phyloP scores from a whole-genome alignment of 2,113 vertebrate species.

The Cettia cetti region DNA sequence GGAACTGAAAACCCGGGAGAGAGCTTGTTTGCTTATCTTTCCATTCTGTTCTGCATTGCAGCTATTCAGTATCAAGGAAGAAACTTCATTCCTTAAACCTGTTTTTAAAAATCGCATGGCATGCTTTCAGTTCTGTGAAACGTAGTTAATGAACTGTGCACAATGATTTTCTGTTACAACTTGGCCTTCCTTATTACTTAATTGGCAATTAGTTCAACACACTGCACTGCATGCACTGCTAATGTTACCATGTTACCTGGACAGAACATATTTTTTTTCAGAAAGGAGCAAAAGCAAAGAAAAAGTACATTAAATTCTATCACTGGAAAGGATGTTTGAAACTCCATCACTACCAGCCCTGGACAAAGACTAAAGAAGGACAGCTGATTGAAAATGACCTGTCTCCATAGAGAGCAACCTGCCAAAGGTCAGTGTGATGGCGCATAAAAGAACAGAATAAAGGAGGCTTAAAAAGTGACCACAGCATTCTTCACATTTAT shows the following conservation, averaged over 20 bases:
- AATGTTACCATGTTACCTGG: slow-evolving; percentile 2
- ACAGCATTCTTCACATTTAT: background rate
- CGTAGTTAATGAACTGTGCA: slow-evolving; percentile 35
- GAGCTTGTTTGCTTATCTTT: background rate
- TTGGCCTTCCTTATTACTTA: slow-evolving; percentile 21
- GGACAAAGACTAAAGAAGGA: background rate
- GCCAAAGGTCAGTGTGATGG: slow-evolving; percentile 15
- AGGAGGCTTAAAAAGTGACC: background rate
- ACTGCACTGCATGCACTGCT: background rate
- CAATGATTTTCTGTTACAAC: slow-evolving; percentile 46
- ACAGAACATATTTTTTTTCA: slow-evolving; percentile 18
- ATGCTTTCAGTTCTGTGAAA: slow-evolving; percentile 5
- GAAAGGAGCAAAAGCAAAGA: background rate
- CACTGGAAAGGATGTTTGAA: background rate
- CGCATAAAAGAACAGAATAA: background rate
- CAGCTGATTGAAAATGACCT: background rate
- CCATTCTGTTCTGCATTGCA: background rate
- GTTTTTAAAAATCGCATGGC: background rate
- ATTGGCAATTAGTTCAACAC: slow-evolving; percentile 54
- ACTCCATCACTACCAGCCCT: background rate
- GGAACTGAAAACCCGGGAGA: background rate
- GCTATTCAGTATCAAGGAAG: background rate
- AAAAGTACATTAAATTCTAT: slow-evolving; percentile 30
- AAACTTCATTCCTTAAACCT: background rate
- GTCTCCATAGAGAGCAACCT: background rate